Base-by-base conservation (phyloP, 2,797 vertebrate species). In the Aphelocoma californica region DNA sequence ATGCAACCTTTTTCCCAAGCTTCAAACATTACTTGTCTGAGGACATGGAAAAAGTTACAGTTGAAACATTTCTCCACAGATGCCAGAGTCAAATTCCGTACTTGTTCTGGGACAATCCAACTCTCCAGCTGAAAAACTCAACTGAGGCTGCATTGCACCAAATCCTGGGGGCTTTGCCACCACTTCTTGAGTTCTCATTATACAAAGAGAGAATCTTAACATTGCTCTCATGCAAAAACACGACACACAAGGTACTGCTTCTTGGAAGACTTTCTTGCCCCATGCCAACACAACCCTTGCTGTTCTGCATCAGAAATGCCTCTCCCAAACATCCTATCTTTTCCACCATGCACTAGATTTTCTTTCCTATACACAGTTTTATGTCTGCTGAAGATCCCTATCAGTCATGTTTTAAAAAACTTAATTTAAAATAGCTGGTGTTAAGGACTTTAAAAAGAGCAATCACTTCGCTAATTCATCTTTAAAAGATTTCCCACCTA, bases 381-480 rank as follows among this genome's bases (percentile, higher is more conserved):
- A 70, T 79, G 50, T 70, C 88, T 94, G 56, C 53, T 89, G 74
- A 96, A 94, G 67, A 84, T 67, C 78, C 58, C 84, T 56, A 89
- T 88, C 81, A 95, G 82, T 90, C 72, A 78, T 84, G 75, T 83
- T 95, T 93, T 77, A 38, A 91, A 95, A 95, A 96, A 72, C 71
- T 71, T 88, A 88, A 93, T 93, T 93, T 93, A 97, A 96, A 96
- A 84, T 91, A 96, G 86, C 61, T 89, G 60, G 50, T 83, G 77
- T 85, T 77, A 93, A 81, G 70, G 66, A 78, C 75, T 92, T 94
- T 72, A 6, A 92, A 95, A 92, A 93, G 77, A 92, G 66, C 65
- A 71, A 94, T 85, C 81, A 92, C 45, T 95, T 70, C 79, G 65
- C 60, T 96, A 96, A 96, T 94, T 92, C 58, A 78, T 92, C 86